These are phyloP conservation scores for Mythimna vitellina DNA, from an alignment of 2,888 invertebrate genomes.

Conservation along the genomic window DNA sequence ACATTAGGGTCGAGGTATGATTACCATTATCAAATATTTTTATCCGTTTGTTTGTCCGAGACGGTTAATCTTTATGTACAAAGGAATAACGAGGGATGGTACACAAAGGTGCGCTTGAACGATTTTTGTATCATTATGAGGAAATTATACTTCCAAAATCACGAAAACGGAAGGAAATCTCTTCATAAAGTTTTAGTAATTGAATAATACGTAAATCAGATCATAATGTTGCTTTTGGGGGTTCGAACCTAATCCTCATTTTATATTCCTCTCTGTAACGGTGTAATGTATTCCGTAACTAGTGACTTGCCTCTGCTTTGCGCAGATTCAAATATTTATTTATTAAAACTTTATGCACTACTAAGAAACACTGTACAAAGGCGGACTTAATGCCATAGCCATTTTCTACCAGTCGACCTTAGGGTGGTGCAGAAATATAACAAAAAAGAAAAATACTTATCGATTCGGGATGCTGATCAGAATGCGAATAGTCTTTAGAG, in stretches of 20 bases:
- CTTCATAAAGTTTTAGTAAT: neutral
- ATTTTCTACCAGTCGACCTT: no score
- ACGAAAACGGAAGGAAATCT: neutral
- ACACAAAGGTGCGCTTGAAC: neutral
- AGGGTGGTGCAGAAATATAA: no score
- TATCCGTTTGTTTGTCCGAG: neutral
- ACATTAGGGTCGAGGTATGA: neutral
- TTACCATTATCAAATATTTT: slow-evolving; percentile 2
- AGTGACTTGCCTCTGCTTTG: no score
- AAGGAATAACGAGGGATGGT: neutral
- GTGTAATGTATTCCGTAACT: neutral
- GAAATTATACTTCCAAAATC: neutral
- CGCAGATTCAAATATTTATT: no score
- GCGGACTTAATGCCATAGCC: no score
- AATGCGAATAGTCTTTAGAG: no score
- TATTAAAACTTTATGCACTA: no score
- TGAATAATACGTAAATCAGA: neutral
- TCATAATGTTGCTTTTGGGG: neutral
- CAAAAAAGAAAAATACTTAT: no score
- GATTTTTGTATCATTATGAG: slow-evolving; percentile 7
- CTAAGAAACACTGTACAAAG: no score
- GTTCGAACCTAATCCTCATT: neutral
- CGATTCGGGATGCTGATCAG: no score
- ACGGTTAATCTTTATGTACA: neutral
- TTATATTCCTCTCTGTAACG: neutral